A percentile compares a stretch with the other conserved stretches of the same genome.
phyloP scores from a whole-genome alignment of 2,113 vertebrate species.

The Pterocles burchelli region DNA sequence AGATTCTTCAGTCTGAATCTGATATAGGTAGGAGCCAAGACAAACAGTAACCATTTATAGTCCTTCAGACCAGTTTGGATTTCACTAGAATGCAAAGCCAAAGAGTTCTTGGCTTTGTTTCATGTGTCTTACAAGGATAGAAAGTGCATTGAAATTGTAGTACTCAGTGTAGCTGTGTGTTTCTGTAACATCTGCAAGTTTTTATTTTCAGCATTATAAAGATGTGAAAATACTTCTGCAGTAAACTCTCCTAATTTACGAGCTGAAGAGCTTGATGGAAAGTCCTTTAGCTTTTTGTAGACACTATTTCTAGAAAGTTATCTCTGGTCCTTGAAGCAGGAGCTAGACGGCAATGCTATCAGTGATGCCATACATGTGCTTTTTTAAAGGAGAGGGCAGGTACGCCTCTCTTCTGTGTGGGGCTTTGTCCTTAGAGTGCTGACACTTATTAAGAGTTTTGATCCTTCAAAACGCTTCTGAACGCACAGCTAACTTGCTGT shows the following conservation, averaged over 20 bases:
- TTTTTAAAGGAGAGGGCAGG: background rate
- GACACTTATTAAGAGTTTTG: background rate
- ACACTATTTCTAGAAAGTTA: background rate
- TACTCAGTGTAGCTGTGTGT: slow-evolving; percentile 60
- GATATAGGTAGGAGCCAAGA: slow-evolving; percentile 83
- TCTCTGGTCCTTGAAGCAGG: background rate
- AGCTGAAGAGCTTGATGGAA: slow-evolving; percentile 35
- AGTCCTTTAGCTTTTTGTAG: background rate
- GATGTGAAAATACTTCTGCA: slow-evolving; percentile 49
- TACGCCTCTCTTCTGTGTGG: background rate
- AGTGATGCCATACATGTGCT: accelerated
- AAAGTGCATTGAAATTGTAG: slow-evolving; percentile 73
- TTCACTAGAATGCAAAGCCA: slow-evolving; percentile 79
- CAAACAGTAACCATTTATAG: slow-evolving; percentile 80
- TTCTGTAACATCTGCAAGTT: slow-evolving; percentile 72
- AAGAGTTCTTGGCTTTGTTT: slow-evolving; percentile 78
- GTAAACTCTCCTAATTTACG: slow-evolving; percentile 57
- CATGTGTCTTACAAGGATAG: slow-evolving; percentile 68
- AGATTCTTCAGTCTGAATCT: slow-evolving; percentile 81
- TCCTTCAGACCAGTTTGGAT: slow-evolving; percentile 74
- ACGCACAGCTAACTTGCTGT: background rate
- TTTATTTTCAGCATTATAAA: slow-evolving; percentile 62
- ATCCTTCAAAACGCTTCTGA: background rate
- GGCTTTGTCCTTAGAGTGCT: background rate
- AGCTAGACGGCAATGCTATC: background rate